Evolutionary conservation across 2,888 invertebrate species (phyloP), one percentile per base, ranked within the genome.

Genomic region (Amblyteles armatorius): DNA sequence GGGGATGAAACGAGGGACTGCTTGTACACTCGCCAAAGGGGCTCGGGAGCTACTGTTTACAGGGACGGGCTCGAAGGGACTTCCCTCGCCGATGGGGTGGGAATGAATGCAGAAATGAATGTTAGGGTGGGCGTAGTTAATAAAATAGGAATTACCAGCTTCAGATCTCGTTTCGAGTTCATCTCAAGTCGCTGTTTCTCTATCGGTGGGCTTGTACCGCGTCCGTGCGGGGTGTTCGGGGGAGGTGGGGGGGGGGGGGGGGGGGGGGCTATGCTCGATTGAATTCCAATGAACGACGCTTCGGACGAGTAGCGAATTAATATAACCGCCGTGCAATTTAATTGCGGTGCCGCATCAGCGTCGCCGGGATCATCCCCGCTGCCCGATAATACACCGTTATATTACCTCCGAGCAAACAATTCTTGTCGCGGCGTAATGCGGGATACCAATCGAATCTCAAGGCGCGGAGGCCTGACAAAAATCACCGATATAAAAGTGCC

Each of bases 101-200:
- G 40, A 67, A 79, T 79, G 79, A 79, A 85, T 82, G 71, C 76
- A 86, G 86, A 88, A 88, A 88, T 84, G 89, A 88, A 83, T 83
- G 82, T 13, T 29, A 78, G 85, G 78, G 72, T 85, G 84, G 74
- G 73, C 79, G 85, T 78, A 86, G 86, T 87, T 88, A 88, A 89
- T 88, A 87, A 88, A 89, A 88, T 84, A 72, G 86, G 87, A 87
- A 87, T 89, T 87, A 87, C 82, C 44, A 72, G 63, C 81, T 76
- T 79, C 79, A 60, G 81, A 82, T 85, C 85, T 82, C 87, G 88
- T 89, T 90, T 90, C 87, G 85, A 87, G 88, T 86, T 89, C 87
- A 86, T 88, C 86, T 89, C 84, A 67, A 87, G 89, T 89, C 89
- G 84, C 84, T 89, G 89, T 89, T 87, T 89, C 87, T 76, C 26